Percentiles rank a stretch among this genome's conserved stretches.
These are phyloP conservation scores for Conops quadrifasciatus DNA, from an alignment of 2,888 invertebrate species.

Conservation along the genomic window DNA sequence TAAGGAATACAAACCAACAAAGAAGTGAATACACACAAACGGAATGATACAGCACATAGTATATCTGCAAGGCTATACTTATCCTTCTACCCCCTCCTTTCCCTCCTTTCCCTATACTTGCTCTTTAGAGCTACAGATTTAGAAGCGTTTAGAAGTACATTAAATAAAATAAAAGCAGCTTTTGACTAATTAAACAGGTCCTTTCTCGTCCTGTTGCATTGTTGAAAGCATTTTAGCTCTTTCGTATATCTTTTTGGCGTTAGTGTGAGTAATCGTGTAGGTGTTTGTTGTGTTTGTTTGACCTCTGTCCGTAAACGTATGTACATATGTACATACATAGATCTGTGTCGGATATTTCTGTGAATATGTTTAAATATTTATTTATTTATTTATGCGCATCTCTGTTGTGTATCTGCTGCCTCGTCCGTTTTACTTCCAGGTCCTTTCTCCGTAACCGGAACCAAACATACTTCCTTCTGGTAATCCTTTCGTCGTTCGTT, in stretches of 20 bases:
- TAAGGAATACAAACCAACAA: too few relatives aligned
- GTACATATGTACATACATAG: not conserved
- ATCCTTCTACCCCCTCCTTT: not conserved
- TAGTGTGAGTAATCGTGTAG: not conserved
- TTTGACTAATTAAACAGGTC: constrained; percentile 30
- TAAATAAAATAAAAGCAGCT: constrained; percentile 16
- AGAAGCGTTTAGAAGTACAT: constrained; percentile 1
- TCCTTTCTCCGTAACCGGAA: not conserved
- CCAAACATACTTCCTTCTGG: not conserved
- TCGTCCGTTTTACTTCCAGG: not conserved
- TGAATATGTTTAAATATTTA: too few relatives aligned
- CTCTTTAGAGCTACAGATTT: not conserved
- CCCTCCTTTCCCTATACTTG: too few relatives aligned
- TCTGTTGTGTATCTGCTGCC: too few relatives aligned
- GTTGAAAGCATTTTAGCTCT: constrained; percentile 15
- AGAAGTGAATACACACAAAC: too few relatives aligned
- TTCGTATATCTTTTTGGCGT: not conserved
- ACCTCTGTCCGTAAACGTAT: not conserved
- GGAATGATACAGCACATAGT: not conserved
- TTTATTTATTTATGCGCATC: too few relatives aligned
- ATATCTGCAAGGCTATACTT: not conserved
- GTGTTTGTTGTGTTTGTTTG: constrained; percentile 5
- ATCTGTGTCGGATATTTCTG: not conserved
- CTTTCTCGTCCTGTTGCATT: constrained; percentile 22
- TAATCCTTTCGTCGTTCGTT: not conserved